phyloP scores from a whole-genome alignment of 1,140 invertebrate genomes.

The Eumeta japonica region DNA sequence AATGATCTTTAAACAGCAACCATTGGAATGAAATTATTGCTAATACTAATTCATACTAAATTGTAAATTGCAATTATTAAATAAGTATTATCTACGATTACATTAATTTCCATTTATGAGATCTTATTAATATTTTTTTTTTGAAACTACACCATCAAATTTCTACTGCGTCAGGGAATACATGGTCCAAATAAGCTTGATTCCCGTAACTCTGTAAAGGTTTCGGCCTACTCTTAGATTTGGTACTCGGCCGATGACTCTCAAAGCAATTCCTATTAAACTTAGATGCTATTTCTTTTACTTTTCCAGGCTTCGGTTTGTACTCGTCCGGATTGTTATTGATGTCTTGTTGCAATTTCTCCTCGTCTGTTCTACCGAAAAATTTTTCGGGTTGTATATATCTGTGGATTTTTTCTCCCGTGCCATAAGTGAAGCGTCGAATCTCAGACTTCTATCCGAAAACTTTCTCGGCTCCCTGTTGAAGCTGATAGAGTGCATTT shows the following conservation, averaged over 20 bases:
- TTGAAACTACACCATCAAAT: too few species aligned
- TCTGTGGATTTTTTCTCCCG: not conserved
- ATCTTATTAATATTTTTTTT: slow-evolving; percentile 15
- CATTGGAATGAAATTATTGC: too few species aligned
- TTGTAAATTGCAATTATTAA: slow-evolving; percentile 12
- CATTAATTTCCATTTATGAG: slow-evolving; percentile 1
- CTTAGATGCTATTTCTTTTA: slow-evolving; percentile 45
- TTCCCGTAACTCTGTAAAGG: slow-evolving; percentile 47
- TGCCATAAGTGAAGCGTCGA: not conserved
- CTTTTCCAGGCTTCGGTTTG: slow-evolving; percentile 41
- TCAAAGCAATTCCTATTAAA: slow-evolving; percentile 34
- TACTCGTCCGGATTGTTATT: slow-evolving; percentile 16
- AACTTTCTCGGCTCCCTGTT: not conserved
- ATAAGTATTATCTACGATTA: slow-evolving; percentile 1
- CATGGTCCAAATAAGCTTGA: slow-evolving; percentile 50
- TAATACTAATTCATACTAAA: too few species aligned
- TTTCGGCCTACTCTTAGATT: slow-evolving; percentile 38
- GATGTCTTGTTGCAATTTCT: not conserved
- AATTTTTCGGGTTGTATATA: not conserved
- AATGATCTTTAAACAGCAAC: too few species aligned
- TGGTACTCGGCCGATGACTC: slow-evolving; percentile 10
- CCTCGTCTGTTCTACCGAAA: not conserved
- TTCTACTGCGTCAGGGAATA: slow-evolving; percentile 54
- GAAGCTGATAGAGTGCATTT: slow-evolving; percentile 4
- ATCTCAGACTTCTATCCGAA: not conserved